Base-by-base conservation (phyloP, 1,140 invertebrate species). In the Pogonus chalceus region DNA sequence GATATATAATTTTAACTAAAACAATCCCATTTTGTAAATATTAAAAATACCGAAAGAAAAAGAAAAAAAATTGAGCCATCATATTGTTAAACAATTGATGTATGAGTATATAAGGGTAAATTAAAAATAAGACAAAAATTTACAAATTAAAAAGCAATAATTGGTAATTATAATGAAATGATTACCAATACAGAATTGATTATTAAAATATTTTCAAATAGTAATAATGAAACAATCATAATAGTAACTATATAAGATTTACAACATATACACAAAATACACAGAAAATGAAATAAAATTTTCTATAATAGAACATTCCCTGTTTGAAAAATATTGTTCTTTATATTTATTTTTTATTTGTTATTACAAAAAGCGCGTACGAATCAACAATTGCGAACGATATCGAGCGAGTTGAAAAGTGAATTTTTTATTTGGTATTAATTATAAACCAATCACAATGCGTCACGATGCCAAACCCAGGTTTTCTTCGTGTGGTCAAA, bases 401-500 rank as follows among this genome's bases (percentile, higher is more conserved):
- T 4, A 7, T 14, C 14, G 26, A 7, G 26, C 14, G 14, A 31
- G 4, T 31, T 31, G 14, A 31, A 31, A 7, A 31, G 4, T 7
- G 14, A 14, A 31, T 4, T 31, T 4, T 31, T 31, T 7, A 14
- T 31, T 31, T 31, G 4, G 4, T 31, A n/a, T n/a, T n/a, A n/a
- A n/a, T n/a, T n/a, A n/a, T n/a, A 23, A 35, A 43, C 20, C 20
- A 55, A 52, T 73, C 79, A 90, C 68, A 92, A 80, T 54, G 81
- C 80, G 68, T 93, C 88, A 58, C 87, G 79, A 71, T 93, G 91
- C 79, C 84, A 89, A 18, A 93, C 88, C 91, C 92, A 95, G 43
- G 88, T 84, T 65, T 90, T 89, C 68, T 88, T 90, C 51, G 86
- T 90, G 64, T 93, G 90, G 65, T 92, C 90, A 70, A 95, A 94